Evolutionary conservation across 2,113 vertebrate species (phyloP), one percentile per base, ranked within the genome.

Genomic region (Odobenus rosmarus): DNA sequence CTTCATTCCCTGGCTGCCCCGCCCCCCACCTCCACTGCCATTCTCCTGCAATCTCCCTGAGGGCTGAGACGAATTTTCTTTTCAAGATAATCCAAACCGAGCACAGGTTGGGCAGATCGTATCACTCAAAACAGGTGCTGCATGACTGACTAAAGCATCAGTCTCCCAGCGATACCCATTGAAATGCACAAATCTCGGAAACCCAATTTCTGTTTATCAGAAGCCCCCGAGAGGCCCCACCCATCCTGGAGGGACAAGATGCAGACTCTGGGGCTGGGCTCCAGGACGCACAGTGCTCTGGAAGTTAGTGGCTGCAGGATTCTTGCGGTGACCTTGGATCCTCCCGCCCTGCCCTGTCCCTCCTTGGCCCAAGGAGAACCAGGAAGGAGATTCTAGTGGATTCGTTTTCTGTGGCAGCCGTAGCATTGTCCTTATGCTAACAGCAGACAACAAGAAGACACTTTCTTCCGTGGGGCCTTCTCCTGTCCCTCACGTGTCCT

Each of bases 261-360:
- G 3, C 33, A 23, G 55, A 21, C 61, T 36, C 42, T 13, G 6
- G 33, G 14, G 84, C 18, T 55, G 82, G n/a, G 46, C 11, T 42
- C 53, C 10, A 10, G 13, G 28, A 18, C 7, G 71, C n/a, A 4
- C 49, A 12, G 18, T 2, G 4, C 5, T n/a, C 11, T 1, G 0
- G 55, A 46, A 77, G 4, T 7, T 4, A 69, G 2, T 5, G 4
- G 10, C 83, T n/a, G 11, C 0, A 5, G 23, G 55, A 67, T 49
- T 33, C 36, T 23, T 19, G 6, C 33, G 42, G 67, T 8, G n/a
- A 36, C 67, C 4, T 0, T 39, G 74, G 69, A 19, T 9, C 39
- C 7, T 36, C 28, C 42, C 42, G 4, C 36, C 26, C 31, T 46
- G 11, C 39, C n/a, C 13, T 31, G 24, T 33, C n/a, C 1, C 33